Evolutionary conservation across 2,888 invertebrate genomes (phyloP), one percentile per base, ranked within the genome.

Genomic region (Campoletis raptor): DNA sequence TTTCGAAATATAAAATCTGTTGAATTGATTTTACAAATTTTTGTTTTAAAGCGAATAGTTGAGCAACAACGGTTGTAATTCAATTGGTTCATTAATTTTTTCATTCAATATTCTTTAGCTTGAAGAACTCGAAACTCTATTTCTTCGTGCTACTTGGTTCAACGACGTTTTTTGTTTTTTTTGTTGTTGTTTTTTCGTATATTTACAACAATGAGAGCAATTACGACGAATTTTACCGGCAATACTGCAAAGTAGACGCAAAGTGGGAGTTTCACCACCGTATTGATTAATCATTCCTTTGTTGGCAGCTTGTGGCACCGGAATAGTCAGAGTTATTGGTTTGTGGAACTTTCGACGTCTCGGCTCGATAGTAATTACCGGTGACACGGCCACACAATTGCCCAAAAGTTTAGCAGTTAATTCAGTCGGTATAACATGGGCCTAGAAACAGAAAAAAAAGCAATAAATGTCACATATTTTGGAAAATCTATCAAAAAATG

Each of bases 351-450:
- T 99, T 89, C 99, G 96, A 73, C 99, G 96, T 73, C 99, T 95
- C 18, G 99, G 99, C 95, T 99, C 99, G 84, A 99, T 99, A 0
- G 99, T 99, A 85, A 99, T 98, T 87, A 99, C 99, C 52, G 99
- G 99, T 83, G 99, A 99, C 40, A 99, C 99, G 21, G 99, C 98
- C 45, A 98, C 99, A 89, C 99, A 97, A 93, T 99, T 98, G 86
- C 99, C 99, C 89, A 99, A 96, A 88, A 98, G 95, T 93, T 99
- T 98, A 18, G 97, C 96, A 74, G 97, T 97, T 85, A 98, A 95
- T 90, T 97, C 97, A n/a, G 97, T 95, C 76, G 97, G 96, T 87
- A 99, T 97, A 83, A 98, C 98, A 95, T 99, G 99, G 69, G 99
- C 99, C 96, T 98, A 94, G 81, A 18, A 8, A 72, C 3, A 64